A percentile compares a stretch with the other conserved stretches of the same genome.
Evolutionary conservation across 2,113 vertebrate genomes (phyloP).

Genomic region (Aspidoscelis tigris): DNA sequence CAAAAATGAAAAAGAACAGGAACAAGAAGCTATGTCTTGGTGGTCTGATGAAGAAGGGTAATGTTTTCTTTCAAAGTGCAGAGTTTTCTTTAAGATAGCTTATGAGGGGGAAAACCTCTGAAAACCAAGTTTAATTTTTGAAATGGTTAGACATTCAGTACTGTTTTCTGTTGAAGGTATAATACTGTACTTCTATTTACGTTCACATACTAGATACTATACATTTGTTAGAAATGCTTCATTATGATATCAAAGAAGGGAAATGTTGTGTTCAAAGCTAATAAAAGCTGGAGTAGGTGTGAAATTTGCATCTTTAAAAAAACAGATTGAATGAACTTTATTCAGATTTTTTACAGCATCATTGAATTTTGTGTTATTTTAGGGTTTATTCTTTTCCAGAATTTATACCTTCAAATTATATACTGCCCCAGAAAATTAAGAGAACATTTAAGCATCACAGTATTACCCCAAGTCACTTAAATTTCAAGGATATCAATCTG

Average conservation of each 20-base stretch:
- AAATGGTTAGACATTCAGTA: background rate
- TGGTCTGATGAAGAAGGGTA: constrained; percentile 84
- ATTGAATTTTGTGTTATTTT: background rate
- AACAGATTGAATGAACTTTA: background rate
- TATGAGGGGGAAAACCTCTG: too few relatives aligned
- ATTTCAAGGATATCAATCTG: too few relatives aligned
- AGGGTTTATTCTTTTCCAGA: background rate
- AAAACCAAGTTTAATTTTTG: background rate
- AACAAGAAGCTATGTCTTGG: constrained; percentile 79
- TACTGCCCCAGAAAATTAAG: too few relatives aligned
- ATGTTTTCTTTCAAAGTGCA: background rate
- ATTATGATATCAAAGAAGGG: background rate
- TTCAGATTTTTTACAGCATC: background rate
- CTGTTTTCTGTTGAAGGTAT: background rate
- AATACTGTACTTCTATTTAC: background rate
- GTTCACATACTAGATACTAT: background rate
- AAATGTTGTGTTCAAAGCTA: background rate
- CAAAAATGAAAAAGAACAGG: constrained; percentile 72
- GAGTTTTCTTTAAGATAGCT: too few relatives aligned
- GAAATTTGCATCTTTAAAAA: too few relatives aligned
- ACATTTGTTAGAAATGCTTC: background rate
- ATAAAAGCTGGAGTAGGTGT: background rate
- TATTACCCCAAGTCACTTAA: too few relatives aligned
- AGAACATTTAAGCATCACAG: too few relatives aligned
- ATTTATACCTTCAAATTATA: background rate